Evolutionary conservation across 2,113 vertebrate species (phyloP).

Genomic region (Cyanoramphus novaezelandiae): DNA sequence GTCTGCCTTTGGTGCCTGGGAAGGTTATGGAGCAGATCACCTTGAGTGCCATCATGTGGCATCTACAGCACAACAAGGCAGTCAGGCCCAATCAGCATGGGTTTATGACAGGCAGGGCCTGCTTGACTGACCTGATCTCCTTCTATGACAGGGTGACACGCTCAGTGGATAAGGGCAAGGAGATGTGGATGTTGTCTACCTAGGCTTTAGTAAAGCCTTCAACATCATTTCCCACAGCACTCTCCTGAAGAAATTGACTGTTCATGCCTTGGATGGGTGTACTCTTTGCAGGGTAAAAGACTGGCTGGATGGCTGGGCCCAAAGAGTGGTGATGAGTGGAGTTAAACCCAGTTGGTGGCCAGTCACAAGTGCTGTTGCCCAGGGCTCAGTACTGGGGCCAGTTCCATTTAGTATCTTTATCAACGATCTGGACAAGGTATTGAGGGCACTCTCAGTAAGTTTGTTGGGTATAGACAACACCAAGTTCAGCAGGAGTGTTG

Average conservation of each 20-base stretch:
- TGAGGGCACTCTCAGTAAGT: not conserved
- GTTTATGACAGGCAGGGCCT: not conserved
- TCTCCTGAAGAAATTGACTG: not conserved
- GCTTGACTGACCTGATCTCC: not conserved
- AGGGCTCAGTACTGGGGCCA: not conserved
- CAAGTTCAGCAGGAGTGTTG: not conserved
- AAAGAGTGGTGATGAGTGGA: no score
- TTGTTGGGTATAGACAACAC: not conserved
- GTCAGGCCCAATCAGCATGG: not conserved
- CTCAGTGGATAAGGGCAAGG: not conserved
- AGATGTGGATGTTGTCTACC: not conserved
- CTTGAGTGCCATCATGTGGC: not conserved
- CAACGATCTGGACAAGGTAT: not conserved
- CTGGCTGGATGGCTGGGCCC: not conserved
- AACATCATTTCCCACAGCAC: not conserved
- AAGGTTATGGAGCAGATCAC: not conserved
- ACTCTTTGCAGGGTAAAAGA: not conserved
- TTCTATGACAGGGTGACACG: not conserved
- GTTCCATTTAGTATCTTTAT: not conserved
- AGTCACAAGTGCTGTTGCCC: not conserved
- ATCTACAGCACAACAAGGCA: not conserved
- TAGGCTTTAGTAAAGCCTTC: not conserved
- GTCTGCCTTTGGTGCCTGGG: fast-evolving
- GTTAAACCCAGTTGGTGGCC: not conserved
- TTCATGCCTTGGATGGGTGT: not conserved